Percentiles rank a stretch among this genome's conserved stretches.
These are phyloP conservation scores for Uropetala carovei DNA, from an alignment of 2,888 invertebrate genomes.

Conservation along the genomic window DNA sequence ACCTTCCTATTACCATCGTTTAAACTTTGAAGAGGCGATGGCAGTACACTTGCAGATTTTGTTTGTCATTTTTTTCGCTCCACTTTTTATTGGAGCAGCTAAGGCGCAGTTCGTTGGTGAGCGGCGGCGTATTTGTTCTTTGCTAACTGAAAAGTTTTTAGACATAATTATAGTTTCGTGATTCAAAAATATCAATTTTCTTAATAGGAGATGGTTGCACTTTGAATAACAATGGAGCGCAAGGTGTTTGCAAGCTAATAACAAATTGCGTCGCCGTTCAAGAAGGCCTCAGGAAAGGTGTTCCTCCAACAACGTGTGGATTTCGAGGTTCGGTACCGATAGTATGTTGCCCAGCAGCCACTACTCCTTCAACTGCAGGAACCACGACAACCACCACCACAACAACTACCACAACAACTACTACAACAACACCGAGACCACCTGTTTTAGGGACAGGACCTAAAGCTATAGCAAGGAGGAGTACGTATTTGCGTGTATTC, in stretches of 20 bases:
- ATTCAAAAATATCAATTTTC: neutral
- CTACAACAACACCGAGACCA: neutral
- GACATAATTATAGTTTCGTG: neutral
- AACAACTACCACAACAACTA: neutral
- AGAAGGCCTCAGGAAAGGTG: conserved; percentile 9
- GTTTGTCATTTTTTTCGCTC: neutral
- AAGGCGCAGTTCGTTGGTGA: conserved; percentile 5
- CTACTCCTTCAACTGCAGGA: neutral
- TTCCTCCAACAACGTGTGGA: neutral
- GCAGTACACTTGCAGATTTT: neutral
- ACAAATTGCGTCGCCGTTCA: neutral
- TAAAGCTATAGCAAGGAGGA: neutral
- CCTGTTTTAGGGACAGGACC: neutral
- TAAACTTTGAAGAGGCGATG: neutral
- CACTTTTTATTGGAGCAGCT: neutral
- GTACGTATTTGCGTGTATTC: neutral
- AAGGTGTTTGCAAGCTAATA: neutral
- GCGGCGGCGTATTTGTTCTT: neutral
- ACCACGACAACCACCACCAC: neutral
- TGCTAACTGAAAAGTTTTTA: neutral
- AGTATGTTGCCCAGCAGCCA: conserved; percentile 1
- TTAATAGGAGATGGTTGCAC: conserved; percentile 32
- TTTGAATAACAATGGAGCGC: neutral
- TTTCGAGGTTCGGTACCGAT: conserved; percentile 27
- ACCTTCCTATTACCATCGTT: neutral